Base-by-base conservation (phyloP, 2,797 vertebrate species). In the Hemibagrus guttatus region DNA sequence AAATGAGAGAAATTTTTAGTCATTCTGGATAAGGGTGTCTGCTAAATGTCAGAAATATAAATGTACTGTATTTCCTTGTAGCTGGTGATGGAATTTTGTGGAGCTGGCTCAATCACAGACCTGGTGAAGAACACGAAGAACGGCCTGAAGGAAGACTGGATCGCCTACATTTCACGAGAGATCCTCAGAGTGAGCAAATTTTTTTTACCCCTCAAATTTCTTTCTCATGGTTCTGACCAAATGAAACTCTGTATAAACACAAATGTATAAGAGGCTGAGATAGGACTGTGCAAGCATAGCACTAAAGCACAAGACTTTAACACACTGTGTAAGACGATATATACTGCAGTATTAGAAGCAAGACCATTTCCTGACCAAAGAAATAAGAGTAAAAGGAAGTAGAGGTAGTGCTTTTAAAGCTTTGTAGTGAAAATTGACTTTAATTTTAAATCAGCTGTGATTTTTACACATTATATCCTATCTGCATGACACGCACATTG, bases 71-170 rank as follows among this genome's bases (percentile, higher is more conserved):
- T 66, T 9, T 59, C 3, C 0, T 6, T 35, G 52, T 64, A 88
- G 87, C 66, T 88, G 84, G 87, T 88, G 84, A 98, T 98, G 97
- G 97, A 98, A 93, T 98, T 98, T 92, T 98, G 97, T 80, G 97
- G 97, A 0, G 97, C 97, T 1, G 97, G 97, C 6, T 98, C 97
- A 0, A 97, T 98, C 91, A 98, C 97, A 0, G 97, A 98, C 90
- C 93, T 98, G 90, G 97, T 98, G 86, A 98, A 98, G 94, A 98
- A 97, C 93, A 97, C 97, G 0, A 98, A 98, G 81, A 98, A 97
- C 14, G 95, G 96, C 23, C 92, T 98, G 86, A 97, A 97, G 88
- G 97, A 98, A 84, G 97, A 98, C 92, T 97, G 97, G 92, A 98
- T 98, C 0, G 97, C 97, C 64, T 98, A 98, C 92, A 96, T 98